Percentiles rank a stretch among this genome's conserved stretches.
These are phyloP conservation scores for Frankliniella intonsa DNA, from an alignment of 2,888 invertebrate species.

Conservation along the genomic window DNA sequence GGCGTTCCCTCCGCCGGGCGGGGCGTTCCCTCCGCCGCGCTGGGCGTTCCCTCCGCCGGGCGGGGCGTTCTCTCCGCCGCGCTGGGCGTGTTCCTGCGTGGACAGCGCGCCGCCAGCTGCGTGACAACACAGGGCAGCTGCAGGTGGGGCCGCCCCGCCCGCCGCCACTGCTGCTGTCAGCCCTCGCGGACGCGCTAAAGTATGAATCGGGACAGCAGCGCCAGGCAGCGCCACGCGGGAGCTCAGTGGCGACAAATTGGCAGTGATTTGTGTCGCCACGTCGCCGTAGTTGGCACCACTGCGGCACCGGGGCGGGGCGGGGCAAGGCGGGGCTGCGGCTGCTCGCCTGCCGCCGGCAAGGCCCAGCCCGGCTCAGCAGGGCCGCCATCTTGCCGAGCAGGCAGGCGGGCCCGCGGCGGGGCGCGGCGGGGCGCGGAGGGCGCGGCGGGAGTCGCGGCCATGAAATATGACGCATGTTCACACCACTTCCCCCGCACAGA, in stretches of 20 bases:
- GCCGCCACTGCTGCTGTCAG: neutral
- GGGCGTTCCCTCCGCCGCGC: no score
- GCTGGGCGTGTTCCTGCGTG: no score
- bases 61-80: no score
- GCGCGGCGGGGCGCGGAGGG: neutral
- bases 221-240: no score
- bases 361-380: neutral
- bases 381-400: constrained; percentile 1
- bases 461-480: constrained; percentile 25
- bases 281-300: constrained; percentile 8
- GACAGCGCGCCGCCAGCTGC: no score
- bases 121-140: no score
- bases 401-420: neutral
- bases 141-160: no score
- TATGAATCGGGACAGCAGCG: neutral
- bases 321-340: neutral
- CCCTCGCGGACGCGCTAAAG: neutral
- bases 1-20: no score
- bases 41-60: no score
- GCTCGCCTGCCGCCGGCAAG: neutral
- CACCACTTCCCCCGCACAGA: constrained; percentile 9
- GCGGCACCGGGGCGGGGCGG: neutral
- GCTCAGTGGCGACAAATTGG: constrained; percentile 26
- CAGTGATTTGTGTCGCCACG: constrained; percentile 9
- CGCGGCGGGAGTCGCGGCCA: constrained; percentile 10